phyloP scores from a whole-genome alignment of 1,140 invertebrate species.

The Fopius arisanus region DNA sequence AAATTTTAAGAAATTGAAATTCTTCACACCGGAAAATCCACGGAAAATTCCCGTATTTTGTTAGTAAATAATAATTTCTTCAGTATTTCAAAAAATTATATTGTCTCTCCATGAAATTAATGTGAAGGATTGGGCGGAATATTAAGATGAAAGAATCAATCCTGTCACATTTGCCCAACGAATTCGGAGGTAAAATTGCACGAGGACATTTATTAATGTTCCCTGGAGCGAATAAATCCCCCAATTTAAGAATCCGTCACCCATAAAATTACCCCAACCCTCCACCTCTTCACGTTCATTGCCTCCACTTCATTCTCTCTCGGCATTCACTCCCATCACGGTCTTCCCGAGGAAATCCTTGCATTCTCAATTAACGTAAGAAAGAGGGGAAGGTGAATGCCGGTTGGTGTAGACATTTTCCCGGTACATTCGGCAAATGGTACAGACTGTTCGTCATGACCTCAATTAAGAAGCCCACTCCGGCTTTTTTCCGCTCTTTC shows the following conservation, averaged over 20 bases:
- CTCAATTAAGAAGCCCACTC: slow-evolving; percentile 38
- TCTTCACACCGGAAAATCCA: too few relatives aligned
- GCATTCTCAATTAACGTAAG: slow-evolving; percentile 47
- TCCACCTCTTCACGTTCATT: too few relatives aligned
- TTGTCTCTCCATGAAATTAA: too few relatives aligned
- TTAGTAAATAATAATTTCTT: too few relatives aligned
- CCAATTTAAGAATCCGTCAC: background rate
- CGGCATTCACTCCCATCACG: background rate
- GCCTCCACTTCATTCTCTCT: too few relatives aligned
- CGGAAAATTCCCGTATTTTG: too few relatives aligned
- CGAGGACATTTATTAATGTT: background rate
- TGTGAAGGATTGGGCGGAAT: too few relatives aligned
- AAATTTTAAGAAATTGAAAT: too few relatives aligned
- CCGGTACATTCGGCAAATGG: slow-evolving; percentile 4
- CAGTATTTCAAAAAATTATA: too few relatives aligned
- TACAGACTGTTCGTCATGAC: slow-evolving; percentile 31
- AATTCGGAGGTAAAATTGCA: background rate
- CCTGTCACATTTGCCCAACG: background rate
- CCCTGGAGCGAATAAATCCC: background rate
- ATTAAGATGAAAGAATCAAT: too few relatives aligned
- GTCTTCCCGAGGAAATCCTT: slow-evolving; percentile 31
- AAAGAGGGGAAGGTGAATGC: slow-evolving; percentile 16
- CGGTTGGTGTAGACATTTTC: slow-evolving; percentile 29
- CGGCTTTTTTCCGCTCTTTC: background rate
- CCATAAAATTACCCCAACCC: background rate